Evolutionary conservation across 2,113 vertebrate genomes (phyloP), one percentile per base, ranked within the genome.

Genomic region (Platysternon megacephalum): DNA sequence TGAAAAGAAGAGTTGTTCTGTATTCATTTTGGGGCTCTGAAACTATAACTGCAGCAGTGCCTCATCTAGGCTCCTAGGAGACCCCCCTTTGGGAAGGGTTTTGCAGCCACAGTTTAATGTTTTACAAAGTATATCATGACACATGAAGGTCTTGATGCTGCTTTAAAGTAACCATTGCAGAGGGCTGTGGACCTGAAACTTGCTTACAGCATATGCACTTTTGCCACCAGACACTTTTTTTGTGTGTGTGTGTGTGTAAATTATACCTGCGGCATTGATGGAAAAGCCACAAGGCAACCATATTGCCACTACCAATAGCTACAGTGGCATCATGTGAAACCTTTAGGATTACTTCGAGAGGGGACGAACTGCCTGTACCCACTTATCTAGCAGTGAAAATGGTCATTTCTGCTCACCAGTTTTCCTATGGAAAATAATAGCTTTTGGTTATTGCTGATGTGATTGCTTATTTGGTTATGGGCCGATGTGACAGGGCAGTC

Each of bases 361-460:
- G 91, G 29, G 42, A 58, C 11, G 8, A 85, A 89, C 81, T 83
- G 58, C 32, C 22, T 56, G 22, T 65, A 22, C 51, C 68, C 12
- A 83, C 65, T 95, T 95, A 85, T 78, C 88, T 13, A 55, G 86
- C 65, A 90, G 51, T 51, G 87, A 91, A 94, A 91, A 84, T 29
- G 49, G 53, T 68, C 29, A 74, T 91, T 84, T 96, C 51, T 76
- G 89, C 42, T 83, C 55, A 68, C 58, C 79, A 21, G 79, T 91
- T 78, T 85, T 95, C 94, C 53, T 56, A 49, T n/a, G 19, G 12
- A 80, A 79, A 87, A 65, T 76, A 65, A 88, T 80, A 90, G 81
- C 85, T 88, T 91, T 88, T 87, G 46, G 78, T 95, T 88, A 32
- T 29, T 35, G 56, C n/a, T n/a, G n/a, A n/a, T n/a, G n/a, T n/a